A percentile compares a stretch with the other conserved stretches of the same genome.
These are phyloP conservation scores for Myiothlypis chrysogaster DNA, from an alignment of 2,797 vertebrate genomes.

Conservation along the genomic window DNA sequence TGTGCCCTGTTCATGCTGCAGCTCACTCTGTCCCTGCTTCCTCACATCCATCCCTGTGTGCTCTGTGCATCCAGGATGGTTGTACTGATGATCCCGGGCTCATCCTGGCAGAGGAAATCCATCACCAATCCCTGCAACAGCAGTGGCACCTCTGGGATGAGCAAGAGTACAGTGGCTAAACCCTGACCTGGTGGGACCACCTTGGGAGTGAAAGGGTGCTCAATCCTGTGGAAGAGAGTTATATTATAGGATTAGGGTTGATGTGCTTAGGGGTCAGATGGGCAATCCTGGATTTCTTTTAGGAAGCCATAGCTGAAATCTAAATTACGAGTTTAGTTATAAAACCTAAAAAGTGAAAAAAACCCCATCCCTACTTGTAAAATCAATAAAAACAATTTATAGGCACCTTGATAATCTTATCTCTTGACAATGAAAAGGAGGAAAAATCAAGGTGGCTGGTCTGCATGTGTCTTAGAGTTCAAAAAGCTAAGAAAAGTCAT, in stretches of 20 bases:
- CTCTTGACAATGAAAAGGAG: background rate
- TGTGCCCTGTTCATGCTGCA: background rate
- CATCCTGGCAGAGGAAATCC: background rate
- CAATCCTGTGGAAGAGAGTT: background rate
- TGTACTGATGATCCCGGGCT: background rate
- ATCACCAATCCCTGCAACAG: background rate
- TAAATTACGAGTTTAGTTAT: background rate
- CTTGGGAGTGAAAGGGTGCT: constrained; percentile 7
- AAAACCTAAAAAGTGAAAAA: background rate
- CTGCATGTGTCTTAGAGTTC: background rate
- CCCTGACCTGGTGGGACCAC: background rate
- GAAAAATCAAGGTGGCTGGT: background rate
- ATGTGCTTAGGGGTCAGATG: constrained; percentile 1
- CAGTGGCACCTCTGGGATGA: background rate
- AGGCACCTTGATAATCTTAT: background rate
- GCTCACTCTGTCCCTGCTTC: background rate
- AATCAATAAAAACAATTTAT: background rate
- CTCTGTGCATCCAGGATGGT: background rate
- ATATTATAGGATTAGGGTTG: constrained; percentile 14
- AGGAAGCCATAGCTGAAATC: background rate
- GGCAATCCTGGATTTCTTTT: constrained; percentile 35
- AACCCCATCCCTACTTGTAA: background rate
- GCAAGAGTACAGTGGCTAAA: background rate
- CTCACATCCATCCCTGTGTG: fast-evolving
- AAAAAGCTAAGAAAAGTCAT: background rate